Base-by-base conservation (phyloP, 2,888 invertebrate genomes). In the Sialis fuliginosa region DNA sequence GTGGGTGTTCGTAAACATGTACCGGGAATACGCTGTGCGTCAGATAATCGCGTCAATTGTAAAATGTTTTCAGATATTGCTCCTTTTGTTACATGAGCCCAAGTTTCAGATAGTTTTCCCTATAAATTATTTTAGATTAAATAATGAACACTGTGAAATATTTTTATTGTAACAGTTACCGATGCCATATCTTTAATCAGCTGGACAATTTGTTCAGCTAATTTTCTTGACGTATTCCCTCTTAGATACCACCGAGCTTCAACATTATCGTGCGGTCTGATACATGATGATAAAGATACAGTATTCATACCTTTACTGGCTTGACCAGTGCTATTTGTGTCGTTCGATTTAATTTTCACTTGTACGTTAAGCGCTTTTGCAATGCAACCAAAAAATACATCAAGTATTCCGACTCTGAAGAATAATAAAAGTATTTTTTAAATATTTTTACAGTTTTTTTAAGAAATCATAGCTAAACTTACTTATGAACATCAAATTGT, bases 181-280 rank as follows among this genome's bases (percentile, higher is more conserved):
- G 84, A 79, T 13, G 90, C 85, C 83, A 97, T 89, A 59, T 97
- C 95, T 51, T 86, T 80, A 12, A 97, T 75, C 6, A 97, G 72
- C 47, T 77, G 76, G 39, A 92, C 87, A 41, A 93, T 89, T 44
- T 84, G 81, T 61, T 89, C 86, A 1, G 93, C 90, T 50, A 92
- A 77, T 60, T 89, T 87, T 52, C 82, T 76, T 9, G 83, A 79
- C 53, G 89, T 86, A 47, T 77, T 72, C 1, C 95, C 95, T 49
- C 85, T 72, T 58, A 93, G 70, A 77, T 90, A 95, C 95, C 95
- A 95, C 8, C 70, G 31, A 48, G 70, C 50, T 47, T 63, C 53
- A 56, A 76, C 59, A 54, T 63, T 57, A 65, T 76, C 77, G 64
- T 73, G 63, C 35, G 75, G 65, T 65, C 75, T 62, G 61, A 77